phyloP scores from a whole-genome alignment of 1,140 invertebrate genomes.

The Lordiphosa stackelbergi region DNA sequence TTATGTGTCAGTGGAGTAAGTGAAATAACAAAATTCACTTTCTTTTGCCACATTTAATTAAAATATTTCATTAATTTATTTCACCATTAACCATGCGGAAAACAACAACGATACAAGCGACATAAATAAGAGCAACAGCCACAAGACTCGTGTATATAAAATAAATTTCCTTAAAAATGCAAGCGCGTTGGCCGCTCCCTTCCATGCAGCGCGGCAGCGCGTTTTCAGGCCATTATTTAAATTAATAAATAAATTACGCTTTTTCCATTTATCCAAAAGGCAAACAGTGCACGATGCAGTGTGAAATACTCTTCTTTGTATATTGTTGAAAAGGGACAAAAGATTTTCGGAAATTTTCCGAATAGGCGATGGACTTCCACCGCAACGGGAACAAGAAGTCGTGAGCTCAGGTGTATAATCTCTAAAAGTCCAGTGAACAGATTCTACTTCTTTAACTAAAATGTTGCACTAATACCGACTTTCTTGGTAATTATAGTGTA shows the following conservation, averaged over 20 bases:
- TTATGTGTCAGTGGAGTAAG: background rate
- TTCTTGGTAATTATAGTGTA: too few relatives aligned
- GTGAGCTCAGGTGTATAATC: too few relatives aligned
- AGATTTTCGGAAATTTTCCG: too few relatives aligned
- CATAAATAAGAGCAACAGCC: slow-evolving; percentile 26
- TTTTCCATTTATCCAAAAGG: slow-evolving; percentile 34
- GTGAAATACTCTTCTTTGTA: background rate
- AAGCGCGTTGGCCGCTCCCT: background rate
- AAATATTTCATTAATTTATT: slow-evolving; percentile 45
- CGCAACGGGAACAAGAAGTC: too few relatives aligned
- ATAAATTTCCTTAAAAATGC: slow-evolving; percentile 45
- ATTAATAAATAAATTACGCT: slow-evolving; percentile 60
- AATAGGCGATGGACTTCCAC: too few relatives aligned
- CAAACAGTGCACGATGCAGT: slow-evolving; percentile 1
- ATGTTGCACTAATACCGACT: background rate
- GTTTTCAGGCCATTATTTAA: slow-evolving; percentile 42
- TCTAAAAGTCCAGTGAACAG: too few relatives aligned
- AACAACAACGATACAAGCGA: slow-evolving; percentile 23
- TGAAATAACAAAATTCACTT: slow-evolving; percentile 23
- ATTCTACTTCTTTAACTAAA: too few relatives aligned
- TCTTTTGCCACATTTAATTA: slow-evolving; percentile 40
- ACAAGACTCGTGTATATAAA: slow-evolving; percentile 13
- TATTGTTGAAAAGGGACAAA: too few relatives aligned
- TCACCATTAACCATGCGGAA: slow-evolving; percentile 24
- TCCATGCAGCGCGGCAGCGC: background rate